A percentile compares a stretch with the other conserved stretches of the same genome.
Conservation (phyloP, 2,113 vertebrate species). For the Procapra przewalskii region DNA sequence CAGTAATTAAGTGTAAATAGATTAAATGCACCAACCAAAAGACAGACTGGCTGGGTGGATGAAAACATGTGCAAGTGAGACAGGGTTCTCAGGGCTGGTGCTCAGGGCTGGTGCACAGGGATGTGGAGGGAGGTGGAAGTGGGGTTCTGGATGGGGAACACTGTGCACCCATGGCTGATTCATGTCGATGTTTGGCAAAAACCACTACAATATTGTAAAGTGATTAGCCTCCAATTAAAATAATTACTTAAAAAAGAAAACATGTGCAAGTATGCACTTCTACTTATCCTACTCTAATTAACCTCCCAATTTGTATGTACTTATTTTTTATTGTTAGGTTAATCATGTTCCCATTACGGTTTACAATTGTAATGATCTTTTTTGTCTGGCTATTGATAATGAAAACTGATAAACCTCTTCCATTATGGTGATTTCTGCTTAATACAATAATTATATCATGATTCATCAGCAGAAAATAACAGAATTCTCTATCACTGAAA, state of each 20-base stretch:
- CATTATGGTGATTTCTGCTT: background rate
- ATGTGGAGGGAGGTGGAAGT: background rate
- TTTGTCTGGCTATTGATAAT: background rate
- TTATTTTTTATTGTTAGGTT: background rate
- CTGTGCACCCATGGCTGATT: background rate
- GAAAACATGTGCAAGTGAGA: background rate
- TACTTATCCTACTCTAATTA: background rate
- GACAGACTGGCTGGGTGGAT: background rate
- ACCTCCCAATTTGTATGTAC: background rate
- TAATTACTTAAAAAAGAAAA: background rate
- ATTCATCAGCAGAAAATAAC: background rate
- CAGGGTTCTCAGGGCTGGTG: background rate
- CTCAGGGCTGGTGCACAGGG: too few species aligned
- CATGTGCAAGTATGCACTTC: background rate
- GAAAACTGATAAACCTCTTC: background rate
- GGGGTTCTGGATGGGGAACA: background rate
- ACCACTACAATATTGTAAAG: background rate
- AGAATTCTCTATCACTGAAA: background rate
- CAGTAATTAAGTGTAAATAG: background rate
- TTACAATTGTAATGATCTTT: background rate
- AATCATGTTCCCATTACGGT: background rate
- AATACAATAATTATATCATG: background rate
- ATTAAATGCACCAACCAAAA: background rate
- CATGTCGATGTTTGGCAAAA: background rate
- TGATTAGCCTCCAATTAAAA: background rate